Evolutionary conservation across 2,888 invertebrate genomes (phyloP).

Genomic region (Eristalinus aeneus): DNA sequence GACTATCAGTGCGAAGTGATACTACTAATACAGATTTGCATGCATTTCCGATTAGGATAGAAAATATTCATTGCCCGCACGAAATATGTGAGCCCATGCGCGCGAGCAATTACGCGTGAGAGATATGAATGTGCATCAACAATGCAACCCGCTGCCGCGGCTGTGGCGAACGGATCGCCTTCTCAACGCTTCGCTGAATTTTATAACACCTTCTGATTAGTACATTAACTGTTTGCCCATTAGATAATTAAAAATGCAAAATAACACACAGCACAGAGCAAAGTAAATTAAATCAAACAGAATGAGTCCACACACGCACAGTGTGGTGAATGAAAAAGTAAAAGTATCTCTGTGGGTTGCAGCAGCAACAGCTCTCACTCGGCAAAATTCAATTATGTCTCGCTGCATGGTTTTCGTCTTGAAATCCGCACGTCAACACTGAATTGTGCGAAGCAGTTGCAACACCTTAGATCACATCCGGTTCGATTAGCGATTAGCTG

Average conservation of each 20-base stretch:
- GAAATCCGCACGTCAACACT: conserved; percentile 51
- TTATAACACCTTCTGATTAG: conserved; percentile 58
- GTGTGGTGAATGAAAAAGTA: conserved; percentile 41
- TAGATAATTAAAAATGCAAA: conserved; percentile 62
- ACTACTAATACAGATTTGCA: conserved; percentile 20
- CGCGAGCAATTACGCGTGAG: conserved; percentile 22
- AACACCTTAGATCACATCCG: conserved; percentile 52
- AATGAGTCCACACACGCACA: neutral
- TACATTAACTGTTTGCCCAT: conserved; percentile 59
- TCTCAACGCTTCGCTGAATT: conserved; percentile 50
- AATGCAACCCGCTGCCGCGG: neutral
- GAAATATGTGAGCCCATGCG: conserved; percentile 33
- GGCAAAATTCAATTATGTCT: conserved; percentile 13
- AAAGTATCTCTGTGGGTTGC: conserved; percentile 40
- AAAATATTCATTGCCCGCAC: conserved; percentile 60
- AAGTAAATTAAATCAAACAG: conserved; percentile 33
- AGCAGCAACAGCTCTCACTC: conserved; percentile 24
- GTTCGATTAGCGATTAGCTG: conserved; percentile 13
- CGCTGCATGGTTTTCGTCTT: neutral
- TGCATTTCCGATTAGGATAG: conserved; percentile 53
- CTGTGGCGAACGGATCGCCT: neutral
- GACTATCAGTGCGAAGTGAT: neutral
- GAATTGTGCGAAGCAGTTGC: neutral
- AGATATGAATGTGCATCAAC: neutral
- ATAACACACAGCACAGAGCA: conserved; percentile 14